Base-by-base conservation (phyloP, 2,113 vertebrate species). In the Erythrocercus mccallii region DNA sequence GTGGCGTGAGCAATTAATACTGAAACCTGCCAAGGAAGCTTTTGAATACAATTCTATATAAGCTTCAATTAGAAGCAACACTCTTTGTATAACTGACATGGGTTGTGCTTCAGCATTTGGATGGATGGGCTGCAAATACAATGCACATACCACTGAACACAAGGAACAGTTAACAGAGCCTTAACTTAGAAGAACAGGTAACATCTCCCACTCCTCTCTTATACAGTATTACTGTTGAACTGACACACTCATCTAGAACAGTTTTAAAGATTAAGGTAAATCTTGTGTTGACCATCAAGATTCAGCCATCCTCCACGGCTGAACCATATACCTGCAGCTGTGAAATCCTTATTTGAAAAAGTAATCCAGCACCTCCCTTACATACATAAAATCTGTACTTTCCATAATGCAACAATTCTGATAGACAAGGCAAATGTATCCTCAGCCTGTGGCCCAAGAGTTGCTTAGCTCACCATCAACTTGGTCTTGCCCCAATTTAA, bases 401-500 rank as follows among this genome's bases (percentile, higher is more conserved):
- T 17, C 24, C n/a, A 22, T 30, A 74, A 20, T 3, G 4, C 37
- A 81, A 35, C 12, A 79, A 7, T 12, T 56, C 13, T 44, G 40
- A n/a, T 0, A 58, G 35, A 78, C n/a, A 38, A 35, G 15, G 28
- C 51, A 50, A 37, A 35, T 0, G 2, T 0, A 2, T 8, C 37
- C 31, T 18, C 42, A 37, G 11, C 40, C 42, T 45, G 18, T 7
- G 7, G 42, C 33, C 66, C 10, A 68, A 51, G 10, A 76, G 31
- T 33, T 23, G 24, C 25, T 48, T 23, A 60, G 22, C 33, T 85
- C 27, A 35, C n/a, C 25, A 76, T 11, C 23, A 45, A 5, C 21
- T 66, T 9, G 5, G 51, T 69, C 71, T 57, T 31, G 58, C 1
- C 7, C 22, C 31, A 48, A 5, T 72, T 86, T n/a, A 50, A 60